Conservation (phyloP, 2,888 invertebrate genomes). For the Mythimna pallens region DNA sequence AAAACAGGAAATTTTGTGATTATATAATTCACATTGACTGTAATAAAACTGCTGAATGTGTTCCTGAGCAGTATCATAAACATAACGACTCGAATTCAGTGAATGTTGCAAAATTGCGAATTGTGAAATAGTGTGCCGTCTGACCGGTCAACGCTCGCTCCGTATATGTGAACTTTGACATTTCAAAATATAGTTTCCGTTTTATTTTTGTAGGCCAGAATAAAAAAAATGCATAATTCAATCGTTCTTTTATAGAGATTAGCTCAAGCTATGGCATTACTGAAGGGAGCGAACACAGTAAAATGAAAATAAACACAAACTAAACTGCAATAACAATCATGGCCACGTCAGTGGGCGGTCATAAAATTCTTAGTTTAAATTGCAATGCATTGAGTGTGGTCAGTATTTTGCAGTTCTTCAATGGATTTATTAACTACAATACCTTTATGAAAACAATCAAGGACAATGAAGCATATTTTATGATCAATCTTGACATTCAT, state of each 20-base stretch:
- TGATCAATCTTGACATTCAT: constrained; percentile 30
- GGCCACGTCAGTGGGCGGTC: constrained; percentile 68
- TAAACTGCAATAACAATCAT: constrained; percentile 64
- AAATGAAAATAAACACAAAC: constrained; percentile 61
- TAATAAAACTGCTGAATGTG: constrained; percentile 48
- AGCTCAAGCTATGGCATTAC: constrained; percentile 16
- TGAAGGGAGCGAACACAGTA: constrained; percentile 45
- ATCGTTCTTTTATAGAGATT: constrained; percentile 16
- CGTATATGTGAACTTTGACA: constrained; percentile 73
- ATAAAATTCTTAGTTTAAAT: constrained; percentile 72
- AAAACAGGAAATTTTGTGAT: constrained; percentile 47
- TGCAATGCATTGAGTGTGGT: constrained; percentile 77
- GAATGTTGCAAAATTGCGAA: constrained; percentile 65
- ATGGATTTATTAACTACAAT: constrained; percentile 39
- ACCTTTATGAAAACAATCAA: constrained; percentile 36
- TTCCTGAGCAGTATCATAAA: constrained; percentile 55
- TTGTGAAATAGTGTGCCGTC: constrained; percentile 65
- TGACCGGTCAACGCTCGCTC: constrained; percentile 74
- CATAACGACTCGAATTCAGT: constrained; percentile 47
- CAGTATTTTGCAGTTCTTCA: constrained; percentile 69
- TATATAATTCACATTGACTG: constrained; percentile 46
- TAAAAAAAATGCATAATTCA: constrained; percentile 29
- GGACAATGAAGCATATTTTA: constrained; percentile 20
- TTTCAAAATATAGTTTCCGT: constrained; percentile 59
- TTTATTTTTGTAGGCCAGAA: constrained; percentile 37